Evolutionary conservation across 2,888 invertebrate genomes (phyloP).

Genomic region (Alcis repandata): DNA sequence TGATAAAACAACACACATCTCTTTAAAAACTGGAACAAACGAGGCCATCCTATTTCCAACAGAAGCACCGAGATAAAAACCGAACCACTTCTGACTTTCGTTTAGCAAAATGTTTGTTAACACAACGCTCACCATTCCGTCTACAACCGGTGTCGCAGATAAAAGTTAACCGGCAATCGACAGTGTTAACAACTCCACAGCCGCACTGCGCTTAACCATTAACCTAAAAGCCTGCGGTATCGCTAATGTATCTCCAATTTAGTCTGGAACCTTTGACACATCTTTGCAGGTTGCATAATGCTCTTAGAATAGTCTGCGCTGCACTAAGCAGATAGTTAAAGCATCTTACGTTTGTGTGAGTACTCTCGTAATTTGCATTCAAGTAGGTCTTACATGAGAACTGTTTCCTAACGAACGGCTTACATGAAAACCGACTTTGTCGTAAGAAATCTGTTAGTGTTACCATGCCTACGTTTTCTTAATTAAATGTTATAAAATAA

Average conservation of each 20-base stretch:
- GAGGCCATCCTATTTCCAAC: too few relatives aligned
- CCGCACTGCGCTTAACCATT: constrained; percentile 55
- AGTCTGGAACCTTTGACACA: constrained; percentile 57
- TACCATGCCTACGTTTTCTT: too few relatives aligned
- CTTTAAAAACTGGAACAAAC: too few relatives aligned
- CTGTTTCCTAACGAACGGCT: too few relatives aligned
- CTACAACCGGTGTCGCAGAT: neutral
- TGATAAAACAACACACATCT: too few relatives aligned
- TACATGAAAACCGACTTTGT: too few relatives aligned
- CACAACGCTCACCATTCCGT: neutral
- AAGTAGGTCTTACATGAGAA: too few relatives aligned
- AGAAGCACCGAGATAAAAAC: neutral
- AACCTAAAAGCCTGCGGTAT: constrained; percentile 64
- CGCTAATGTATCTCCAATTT: constrained; percentile 63
- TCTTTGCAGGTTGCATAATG: constrained; percentile 23
- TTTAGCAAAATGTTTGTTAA: too few relatives aligned
- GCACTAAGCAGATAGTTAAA: constrained; percentile 9
- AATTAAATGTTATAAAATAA: too few relatives aligned
- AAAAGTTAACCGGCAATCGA: neutral
- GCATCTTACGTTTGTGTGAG: neutral
- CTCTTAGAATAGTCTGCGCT: neutral
- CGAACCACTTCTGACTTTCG: neutral
- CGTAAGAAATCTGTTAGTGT: too few relatives aligned
- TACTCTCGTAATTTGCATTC: neutral
- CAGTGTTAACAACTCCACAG: constrained; percentile 4